Percentiles rank a stretch among this genome's conserved stretches.
Evolutionary conservation across 30 jellyfish, hydroid and myxozoan genomes (phyloP).

Genomic region (Mastigias papua): DNA sequence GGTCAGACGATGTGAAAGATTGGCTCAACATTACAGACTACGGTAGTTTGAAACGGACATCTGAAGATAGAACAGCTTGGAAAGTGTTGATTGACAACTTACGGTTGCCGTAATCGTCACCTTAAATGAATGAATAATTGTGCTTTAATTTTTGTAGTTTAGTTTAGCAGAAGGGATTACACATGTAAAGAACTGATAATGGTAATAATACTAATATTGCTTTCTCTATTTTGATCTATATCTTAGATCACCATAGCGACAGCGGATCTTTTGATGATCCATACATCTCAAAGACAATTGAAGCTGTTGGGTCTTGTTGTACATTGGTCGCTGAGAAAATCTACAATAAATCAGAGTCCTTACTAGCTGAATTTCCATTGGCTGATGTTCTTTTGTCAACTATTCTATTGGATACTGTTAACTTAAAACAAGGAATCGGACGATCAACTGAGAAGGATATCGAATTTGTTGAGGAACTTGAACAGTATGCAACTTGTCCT

Average conservation of each 20-base stretch:
- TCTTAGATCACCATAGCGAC: slow-evolving; percentile 91
- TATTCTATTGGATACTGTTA: slow-evolving; percentile 78
- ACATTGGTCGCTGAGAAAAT: slow-evolving; percentile 80
- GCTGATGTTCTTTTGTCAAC: slow-evolving; percentile 84
- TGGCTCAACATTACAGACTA: too few relatives aligned
- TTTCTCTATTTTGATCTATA: not conserved
- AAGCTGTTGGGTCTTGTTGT: slow-evolving; percentile 93
- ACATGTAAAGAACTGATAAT: too few relatives aligned
- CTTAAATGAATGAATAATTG: too few relatives aligned
- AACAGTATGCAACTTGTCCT: slow-evolving; percentile 11
- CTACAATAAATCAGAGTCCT: slow-evolving; percentile 24
- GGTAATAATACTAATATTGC: too few relatives aligned
- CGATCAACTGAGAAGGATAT: slow-evolving; percentile 83
- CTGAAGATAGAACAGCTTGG: too few relatives aligned
- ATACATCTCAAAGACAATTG: slow-evolving; percentile 54
- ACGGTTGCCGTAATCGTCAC: too few relatives aligned
- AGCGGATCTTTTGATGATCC: slow-evolving; percentile 50
- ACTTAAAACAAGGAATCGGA: slow-evolving; percentile 69
- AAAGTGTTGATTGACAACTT: too few relatives aligned
- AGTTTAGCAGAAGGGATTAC: too few relatives aligned
- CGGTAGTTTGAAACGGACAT: too few relatives aligned
- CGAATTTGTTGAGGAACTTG: slow-evolving; percentile 73
- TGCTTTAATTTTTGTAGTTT: too few relatives aligned
- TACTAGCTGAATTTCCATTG: slow-evolving; percentile 45
- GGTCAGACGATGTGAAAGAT: too few relatives aligned